Conservation (phyloP, 2,113 vertebrate species). For the Ciconia stormi region DNA sequence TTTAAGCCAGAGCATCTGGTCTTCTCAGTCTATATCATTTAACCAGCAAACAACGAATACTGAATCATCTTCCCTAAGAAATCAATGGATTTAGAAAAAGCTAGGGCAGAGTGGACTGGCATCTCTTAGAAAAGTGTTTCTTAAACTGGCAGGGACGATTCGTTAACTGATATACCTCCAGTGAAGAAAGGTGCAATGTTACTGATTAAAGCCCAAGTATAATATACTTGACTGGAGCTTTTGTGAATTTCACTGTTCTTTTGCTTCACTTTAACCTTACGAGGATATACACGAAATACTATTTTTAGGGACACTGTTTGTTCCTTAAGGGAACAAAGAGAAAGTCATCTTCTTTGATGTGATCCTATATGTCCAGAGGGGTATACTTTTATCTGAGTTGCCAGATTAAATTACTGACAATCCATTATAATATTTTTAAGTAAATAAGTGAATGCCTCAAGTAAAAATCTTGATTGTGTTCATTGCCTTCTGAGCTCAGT, state of each 20-base stretch:
- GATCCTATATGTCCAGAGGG: slow-evolving; percentile 37
- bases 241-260: slow-evolving; percentile 56
- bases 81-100: background rate
- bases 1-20: background rate
- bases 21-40: background rate
- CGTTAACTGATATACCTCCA: background rate
- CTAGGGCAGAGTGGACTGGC: background rate
- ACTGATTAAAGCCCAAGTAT: slow-evolving; percentile 57
- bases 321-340: slow-evolving; percentile 22
- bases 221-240: slow-evolving; percentile 43
- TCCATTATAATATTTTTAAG: slow-evolving; percentile 16
- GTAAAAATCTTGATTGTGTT: background rate
- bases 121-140: background rate
- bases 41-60: background rate
- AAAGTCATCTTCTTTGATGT: slow-evolving; percentile 21
- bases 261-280: slow-evolving; percentile 33
- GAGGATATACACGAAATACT: slow-evolving; percentile 46
- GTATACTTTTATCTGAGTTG: background rate
- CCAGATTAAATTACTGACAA: slow-evolving; percentile 26
- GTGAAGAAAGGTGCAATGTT: slow-evolving; percentile 35
- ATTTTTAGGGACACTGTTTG: slow-evolving; percentile 47
- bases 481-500: background rate
- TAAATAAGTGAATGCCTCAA: background rate
- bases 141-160: slow-evolving; percentile 18
- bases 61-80: background rate